Conservation (phyloP, 2,797 vertebrate species). For the Myotis daubentonii region DNA sequence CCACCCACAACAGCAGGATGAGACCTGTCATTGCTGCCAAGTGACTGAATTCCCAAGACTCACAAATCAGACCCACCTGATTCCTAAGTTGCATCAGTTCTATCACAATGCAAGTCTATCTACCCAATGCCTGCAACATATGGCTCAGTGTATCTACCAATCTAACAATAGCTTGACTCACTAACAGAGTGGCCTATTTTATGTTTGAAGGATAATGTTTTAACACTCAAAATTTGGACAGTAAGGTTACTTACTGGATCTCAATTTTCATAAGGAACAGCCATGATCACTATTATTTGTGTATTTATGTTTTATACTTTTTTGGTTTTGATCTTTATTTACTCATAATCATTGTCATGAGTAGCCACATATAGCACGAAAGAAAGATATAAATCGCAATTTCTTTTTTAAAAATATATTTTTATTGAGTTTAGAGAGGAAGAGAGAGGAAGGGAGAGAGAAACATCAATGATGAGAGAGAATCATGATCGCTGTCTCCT, state of each 20-base stretch:
- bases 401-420: too few relatives aligned
- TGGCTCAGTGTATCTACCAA: neutral
- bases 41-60: neutral
- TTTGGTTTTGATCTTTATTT: neutral
- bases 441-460: too few relatives aligned
- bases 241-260: neutral
- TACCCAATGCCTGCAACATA: neutral
- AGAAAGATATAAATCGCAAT: constrained; percentile 24
- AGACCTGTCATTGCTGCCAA: neutral
- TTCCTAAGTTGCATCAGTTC: constrained; percentile 13
- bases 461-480: too few relatives aligned
- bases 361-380: neutral
- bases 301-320: neutral
- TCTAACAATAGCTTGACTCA: neutral
- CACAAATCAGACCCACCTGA: neutral
- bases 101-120: neutral
- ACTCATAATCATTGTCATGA: neutral
- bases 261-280: constrained; percentile 41
- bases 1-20: neutral
- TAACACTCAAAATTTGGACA: neutral
- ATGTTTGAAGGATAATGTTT: neutral
- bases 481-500: too few relatives aligned
- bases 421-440: too few relatives aligned
- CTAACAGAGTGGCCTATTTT: neutral
- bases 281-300: neutral